These are phyloP conservation scores for Myotis lucifugus DNA, from an alignment of 2,113 vertebrate species.

Conservation along the genomic window DNA sequence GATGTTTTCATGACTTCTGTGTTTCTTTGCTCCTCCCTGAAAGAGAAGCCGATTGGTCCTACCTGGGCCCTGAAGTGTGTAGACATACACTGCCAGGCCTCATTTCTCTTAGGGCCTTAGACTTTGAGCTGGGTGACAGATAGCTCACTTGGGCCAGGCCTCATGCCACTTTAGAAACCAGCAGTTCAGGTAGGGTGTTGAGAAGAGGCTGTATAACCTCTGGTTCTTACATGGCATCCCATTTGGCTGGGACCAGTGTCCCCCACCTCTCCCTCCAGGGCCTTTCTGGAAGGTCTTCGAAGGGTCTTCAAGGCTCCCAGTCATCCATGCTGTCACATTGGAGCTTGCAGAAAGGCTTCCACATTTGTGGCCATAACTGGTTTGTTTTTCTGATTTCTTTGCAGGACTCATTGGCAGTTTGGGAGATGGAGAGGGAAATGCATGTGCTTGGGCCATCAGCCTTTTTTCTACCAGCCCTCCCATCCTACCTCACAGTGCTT, in stretches of 20 bases:
- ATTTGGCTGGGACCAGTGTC: not conserved
- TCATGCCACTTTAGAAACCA: not conserved
- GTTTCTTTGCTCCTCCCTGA: not conserved
- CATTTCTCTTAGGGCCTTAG: not conserved
- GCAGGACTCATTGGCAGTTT: not conserved
- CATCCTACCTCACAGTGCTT: rapidly evolving
- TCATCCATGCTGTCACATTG: rapidly evolving
- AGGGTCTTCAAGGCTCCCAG: not conserved
- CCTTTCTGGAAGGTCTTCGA: not conserved
- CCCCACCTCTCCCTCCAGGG: not conserved
- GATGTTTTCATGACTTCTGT: not conserved
- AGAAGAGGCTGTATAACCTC: not conserved
- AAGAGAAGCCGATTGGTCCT: not conserved
- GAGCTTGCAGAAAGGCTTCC: not conserved
- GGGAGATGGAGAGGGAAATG: not conserved
- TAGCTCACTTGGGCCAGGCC: not conserved
- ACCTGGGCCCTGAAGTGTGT: not conserved
- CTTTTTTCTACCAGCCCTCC: too few species aligned
- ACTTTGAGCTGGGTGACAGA: not conserved
- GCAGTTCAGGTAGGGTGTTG: not conserved
- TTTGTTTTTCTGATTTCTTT: not conserved
- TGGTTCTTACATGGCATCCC: not conserved
- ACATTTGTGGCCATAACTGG: not conserved
- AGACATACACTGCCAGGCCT: not conserved
- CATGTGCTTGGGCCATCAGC: not conserved